Conservation (phyloP, 1,140 invertebrate genomes). For the Ladona fulva region DNA sequence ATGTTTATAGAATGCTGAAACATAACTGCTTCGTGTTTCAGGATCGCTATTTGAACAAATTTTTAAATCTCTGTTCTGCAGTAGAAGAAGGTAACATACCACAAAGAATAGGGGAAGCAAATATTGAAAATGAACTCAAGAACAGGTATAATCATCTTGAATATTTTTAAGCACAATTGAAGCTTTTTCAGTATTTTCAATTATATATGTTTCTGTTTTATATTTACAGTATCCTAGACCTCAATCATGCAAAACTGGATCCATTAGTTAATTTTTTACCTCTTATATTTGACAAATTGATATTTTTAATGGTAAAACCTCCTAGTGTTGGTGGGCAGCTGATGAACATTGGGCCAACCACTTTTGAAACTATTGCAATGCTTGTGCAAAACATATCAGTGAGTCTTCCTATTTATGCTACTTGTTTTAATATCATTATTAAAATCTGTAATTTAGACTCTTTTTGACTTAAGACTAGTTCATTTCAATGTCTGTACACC, state of each 20-base stretch:
- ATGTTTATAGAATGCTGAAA: too few species aligned
- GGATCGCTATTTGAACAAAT: constrained; percentile 64
- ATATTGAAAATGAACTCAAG: constrained; percentile 69
- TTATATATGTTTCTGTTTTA: not conserved
- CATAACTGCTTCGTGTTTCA: constrained; percentile 27
- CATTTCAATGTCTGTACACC: too few species aligned
- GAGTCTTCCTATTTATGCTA: constrained; percentile 27
- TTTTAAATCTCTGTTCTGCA: constrained; percentile 65
- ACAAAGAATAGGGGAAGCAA: constrained; percentile 60
- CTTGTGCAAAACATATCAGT: constrained; percentile 69
- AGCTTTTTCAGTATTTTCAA: not conserved
- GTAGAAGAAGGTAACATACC: constrained; percentile 69
- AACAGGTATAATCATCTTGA: constrained; percentile 34
- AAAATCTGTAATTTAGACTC: too few species aligned
- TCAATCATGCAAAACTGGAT: constrained; percentile 66
- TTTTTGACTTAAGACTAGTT: too few species aligned
- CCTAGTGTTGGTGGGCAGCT: constrained; percentile 60
- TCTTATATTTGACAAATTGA: constrained; percentile 78
- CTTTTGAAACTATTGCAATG: constrained; percentile 66
- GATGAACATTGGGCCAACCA: constrained; percentile 64
- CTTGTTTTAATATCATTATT: too few species aligned
- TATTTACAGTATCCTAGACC: constrained; percentile 45
- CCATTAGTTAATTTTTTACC: constrained; percentile 78
- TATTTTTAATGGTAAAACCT: constrained; percentile 70
- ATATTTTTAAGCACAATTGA: not conserved